Evolutionary conservation across 2,113 vertebrate genomes (phyloP), one percentile per base, ranked within the genome.

Genomic region (Blennius ocellaris): DNA sequence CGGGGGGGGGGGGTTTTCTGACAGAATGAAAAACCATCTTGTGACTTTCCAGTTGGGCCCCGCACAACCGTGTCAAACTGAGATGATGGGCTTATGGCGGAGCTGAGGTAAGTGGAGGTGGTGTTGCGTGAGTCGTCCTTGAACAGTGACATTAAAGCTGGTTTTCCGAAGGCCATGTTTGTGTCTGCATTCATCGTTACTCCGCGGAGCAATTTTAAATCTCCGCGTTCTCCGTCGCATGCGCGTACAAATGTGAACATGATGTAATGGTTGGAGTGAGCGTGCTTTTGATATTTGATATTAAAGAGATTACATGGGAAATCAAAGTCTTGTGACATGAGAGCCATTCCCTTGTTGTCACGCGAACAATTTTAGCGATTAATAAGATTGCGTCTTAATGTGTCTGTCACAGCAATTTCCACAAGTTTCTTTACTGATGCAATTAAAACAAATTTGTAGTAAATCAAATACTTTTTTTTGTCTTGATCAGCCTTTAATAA

Each of bases 251-350:
- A 53, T 44, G 47, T 40, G 38, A n/a, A 17, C 60, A 54, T 52
- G 5, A 8, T 48, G 15, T 45, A 11, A 43, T 14, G 11, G 43
- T 38, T 54, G 40, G 15, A 57, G 41, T 16, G 8, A 61, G 65
- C 41, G 45, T 2, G 12, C 12, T 41, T 80, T 63, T 68, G 30
- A 63, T 65, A 54, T 56, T 66, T 77, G 44, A 55, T 56, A 65
- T 72, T 49, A 49, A 67, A 68, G 30, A 38, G 0, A 53, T 47
- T 12, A 49, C 3, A 17, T 15, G n/a, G 54, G 17, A 66, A 61
- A 58, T 14, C 8, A 58, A 16, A 14, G 6, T 14, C 15, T 7
- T 8, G 6, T 57, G 44, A 45, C 15, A 48, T 47, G 37, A 30
- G 11, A 70, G 1, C 1, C 6, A 17, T 37, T 60, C 54, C 30